A percentile compares a stretch with the other conserved stretches of the same genome.
Evolutionary conservation across 2,797 vertebrate species (phyloP).

Genomic region (Intellagama lesueurii): DNA sequence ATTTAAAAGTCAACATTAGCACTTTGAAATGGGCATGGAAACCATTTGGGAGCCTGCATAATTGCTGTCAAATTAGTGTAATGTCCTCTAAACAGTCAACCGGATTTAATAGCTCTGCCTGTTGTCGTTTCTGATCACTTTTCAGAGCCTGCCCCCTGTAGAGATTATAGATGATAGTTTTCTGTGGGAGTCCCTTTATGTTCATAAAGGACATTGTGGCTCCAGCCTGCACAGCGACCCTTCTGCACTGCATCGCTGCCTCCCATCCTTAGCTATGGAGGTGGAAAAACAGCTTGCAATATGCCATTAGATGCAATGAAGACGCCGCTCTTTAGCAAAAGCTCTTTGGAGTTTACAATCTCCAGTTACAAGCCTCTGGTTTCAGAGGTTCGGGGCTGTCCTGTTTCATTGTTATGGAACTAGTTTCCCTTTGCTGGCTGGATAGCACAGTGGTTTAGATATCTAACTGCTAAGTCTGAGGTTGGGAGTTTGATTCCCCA

Average conservation of each 20-base stretch:
- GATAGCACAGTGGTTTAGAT: too few species aligned
- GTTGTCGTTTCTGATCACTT: conserved; percentile 1
- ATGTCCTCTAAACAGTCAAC: not conserved
- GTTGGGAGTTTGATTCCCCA: too few species aligned
- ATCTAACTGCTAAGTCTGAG: too few species aligned
- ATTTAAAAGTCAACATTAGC: not conserved
- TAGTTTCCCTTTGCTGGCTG: not conserved
- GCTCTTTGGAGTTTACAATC: not conserved
- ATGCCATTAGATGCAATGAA: not conserved
- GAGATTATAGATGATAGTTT: conserved; percentile 1
- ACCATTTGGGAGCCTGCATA: not conserved
- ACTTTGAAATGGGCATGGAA: not conserved
- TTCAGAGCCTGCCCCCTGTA: not conserved
- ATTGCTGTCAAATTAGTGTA: conserved; percentile 13
- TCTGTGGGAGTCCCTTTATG: not conserved
- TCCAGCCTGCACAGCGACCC: not conserved
- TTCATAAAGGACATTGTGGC: not conserved
- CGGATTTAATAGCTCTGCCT: not conserved
- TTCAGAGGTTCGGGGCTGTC: not conserved
- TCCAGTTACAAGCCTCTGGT: not conserved
- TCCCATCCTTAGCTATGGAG: not conserved
- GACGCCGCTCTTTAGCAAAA: not conserved
- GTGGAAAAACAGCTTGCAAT: not conserved
- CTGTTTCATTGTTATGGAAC: not conserved
- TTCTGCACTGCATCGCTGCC: not conserved